Evolutionary conservation across 2,888 invertebrate genomes (phyloP).

Genomic region (Lasioglossum pauxillum): DNA sequence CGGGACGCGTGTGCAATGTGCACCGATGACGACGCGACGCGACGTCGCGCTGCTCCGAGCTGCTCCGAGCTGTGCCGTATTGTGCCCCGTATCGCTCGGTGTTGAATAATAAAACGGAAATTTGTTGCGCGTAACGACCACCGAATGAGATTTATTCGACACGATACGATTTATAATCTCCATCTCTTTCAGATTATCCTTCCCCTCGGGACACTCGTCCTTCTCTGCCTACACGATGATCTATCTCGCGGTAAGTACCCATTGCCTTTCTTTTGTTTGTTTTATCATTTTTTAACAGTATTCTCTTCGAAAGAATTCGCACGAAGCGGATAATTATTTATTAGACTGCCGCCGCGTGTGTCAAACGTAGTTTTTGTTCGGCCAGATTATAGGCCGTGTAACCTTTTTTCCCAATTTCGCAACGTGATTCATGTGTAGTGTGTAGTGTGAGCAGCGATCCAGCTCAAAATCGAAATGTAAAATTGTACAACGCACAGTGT

Average conservation of each 20-base stretch:
- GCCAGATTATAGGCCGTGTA: background rate
- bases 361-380: background rate
- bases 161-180: slow-evolving; percentile 52
- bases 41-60: too few relatives aligned
- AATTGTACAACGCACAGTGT: background rate
- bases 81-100: background rate
- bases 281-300: background rate
- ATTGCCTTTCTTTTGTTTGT: slow-evolving; percentile 16
- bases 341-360: background rate
- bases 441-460: background rate
- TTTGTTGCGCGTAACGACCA: slow-evolving; percentile 35
- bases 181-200: slow-evolving; percentile 88
- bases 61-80: background rate
- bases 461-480: background rate
- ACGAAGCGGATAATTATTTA: background rate
- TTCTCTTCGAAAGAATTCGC: background rate
- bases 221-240: slow-evolving; percentile 95
- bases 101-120: background rate
- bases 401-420: background rate
- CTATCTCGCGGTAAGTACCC: slow-evolving; percentile 91
- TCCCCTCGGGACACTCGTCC: slow-evolving; percentile 96
- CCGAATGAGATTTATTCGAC: slow-evolving; percentile 63
- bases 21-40: background rate
- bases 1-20: slow-evolving; percentile 28
- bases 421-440: background rate